These are phyloP conservation scores for Scytalopus superciliaris DNA, from an alignment of 2,113 vertebrate species.

Conservation along the genomic window DNA sequence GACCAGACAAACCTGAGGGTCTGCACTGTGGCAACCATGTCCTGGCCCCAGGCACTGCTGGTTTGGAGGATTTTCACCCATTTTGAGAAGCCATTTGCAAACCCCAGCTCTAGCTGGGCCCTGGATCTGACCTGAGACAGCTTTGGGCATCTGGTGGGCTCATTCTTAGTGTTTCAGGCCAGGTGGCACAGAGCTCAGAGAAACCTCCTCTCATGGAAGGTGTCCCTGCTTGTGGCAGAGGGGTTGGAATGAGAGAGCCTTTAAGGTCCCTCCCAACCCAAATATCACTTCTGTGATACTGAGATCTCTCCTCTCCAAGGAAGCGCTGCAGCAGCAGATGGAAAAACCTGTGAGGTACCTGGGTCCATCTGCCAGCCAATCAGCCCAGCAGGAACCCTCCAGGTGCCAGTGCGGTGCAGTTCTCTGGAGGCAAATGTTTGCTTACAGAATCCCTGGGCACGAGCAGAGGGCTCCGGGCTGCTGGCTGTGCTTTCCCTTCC, in stretches of 20 bases:
- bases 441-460: not conserved
- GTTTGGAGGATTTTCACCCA: not conserved
- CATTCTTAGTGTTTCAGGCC: not conserved
- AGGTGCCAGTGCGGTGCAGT: not conserved
- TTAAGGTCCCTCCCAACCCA: not conserved
- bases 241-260: accelerated
- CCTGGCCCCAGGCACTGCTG: accelerated
- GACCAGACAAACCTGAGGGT: not conserved
- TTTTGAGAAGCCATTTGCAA: not conserved
- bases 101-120: too few relatives aligned
- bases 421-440: not conserved
- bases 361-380: not conserved
- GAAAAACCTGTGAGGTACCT: not conserved
- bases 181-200: not conserved
- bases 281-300: not conserved
- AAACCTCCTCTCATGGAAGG: not conserved
- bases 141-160: not conserved
- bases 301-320: not conserved
- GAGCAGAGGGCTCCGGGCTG: not conserved
- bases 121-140: not conserved
- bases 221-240: not conserved
- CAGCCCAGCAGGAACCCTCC: not conserved
- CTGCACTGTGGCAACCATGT: accelerated
- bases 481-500: not conserved
- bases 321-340: not conserved